Evolutionary conservation across 2,888 invertebrate genomes (phyloP).

Genomic region (Zygaena filipendulae): DNA sequence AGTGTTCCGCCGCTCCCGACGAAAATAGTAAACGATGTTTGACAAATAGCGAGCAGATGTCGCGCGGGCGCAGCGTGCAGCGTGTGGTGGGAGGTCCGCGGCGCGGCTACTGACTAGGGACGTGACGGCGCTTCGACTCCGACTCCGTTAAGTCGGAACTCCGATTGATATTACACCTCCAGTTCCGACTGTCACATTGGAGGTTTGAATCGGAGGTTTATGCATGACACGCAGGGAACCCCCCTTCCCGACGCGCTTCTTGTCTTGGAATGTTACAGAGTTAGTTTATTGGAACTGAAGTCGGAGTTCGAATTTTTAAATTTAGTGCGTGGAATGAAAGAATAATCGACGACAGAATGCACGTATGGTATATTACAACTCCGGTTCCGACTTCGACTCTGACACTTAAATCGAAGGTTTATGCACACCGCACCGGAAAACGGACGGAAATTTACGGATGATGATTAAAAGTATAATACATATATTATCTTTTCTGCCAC

Average conservation of each 20-base stretch:
- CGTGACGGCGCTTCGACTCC: neutral
- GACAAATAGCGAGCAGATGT: constrained; percentile 63
- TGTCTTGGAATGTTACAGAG: neutral
- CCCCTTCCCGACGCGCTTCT: too few relatives aligned
- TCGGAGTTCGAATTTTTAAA: too few relatives aligned
- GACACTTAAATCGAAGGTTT: too few relatives aligned
- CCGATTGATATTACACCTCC: neutral
- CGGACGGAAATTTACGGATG: too few relatives aligned
- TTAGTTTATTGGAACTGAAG: neutral
- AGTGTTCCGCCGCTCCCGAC: constrained; percentile 29
- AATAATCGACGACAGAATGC: too few relatives aligned
- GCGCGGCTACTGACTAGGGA: constrained; percentile 2
- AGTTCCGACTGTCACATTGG: neutral
- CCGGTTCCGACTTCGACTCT: neutral
- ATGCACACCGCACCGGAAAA: too few relatives aligned
- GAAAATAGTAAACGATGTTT: constrained; percentile 60
- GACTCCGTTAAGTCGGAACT: neutral
- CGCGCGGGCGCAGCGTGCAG: constrained; percentile 20
- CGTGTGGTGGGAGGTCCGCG: constrained; percentile 21
- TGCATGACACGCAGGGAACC: neutral
- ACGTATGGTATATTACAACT: too few relatives aligned
- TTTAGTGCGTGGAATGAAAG: too few relatives aligned
- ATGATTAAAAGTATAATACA: too few relatives aligned
- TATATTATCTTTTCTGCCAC: too few relatives aligned
- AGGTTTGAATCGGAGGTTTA: neutral